Evolutionary conservation across 2,113 vertebrate species (phyloP), one percentile per base, ranked within the genome.

Genomic region (Pterophyllum scalare): DNA sequence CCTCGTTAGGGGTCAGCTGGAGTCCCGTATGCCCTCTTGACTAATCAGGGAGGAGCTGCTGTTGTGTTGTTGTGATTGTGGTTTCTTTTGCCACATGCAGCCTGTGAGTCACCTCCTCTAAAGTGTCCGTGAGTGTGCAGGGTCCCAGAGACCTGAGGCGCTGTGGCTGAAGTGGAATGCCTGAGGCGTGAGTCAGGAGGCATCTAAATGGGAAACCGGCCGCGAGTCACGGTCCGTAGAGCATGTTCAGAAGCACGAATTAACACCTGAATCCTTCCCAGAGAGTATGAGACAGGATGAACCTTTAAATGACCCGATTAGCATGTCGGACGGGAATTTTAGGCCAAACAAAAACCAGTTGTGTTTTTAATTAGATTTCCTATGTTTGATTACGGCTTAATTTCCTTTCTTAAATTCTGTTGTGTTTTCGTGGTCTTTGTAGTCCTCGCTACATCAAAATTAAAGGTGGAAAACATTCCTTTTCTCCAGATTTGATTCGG

Each of bases 41-140:
- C 64, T 81, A 74, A 72, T 81, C 79, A 12, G 26, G 64, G 64
- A 81, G 65, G 79, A 60, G 20, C 56, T 59, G 65, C 67, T 54
- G 67, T 33, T 19, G 75, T 62, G 65, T 67, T 59, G 79, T 46
- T 40, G 56, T 59, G 56, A 59, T 76, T 26, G 56, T 0, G 13
- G 79, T 22, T 80, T 72, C 64, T 24, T 49, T 49, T 52, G 57
- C 59, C 28, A 65, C 77, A 65, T 56, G 33, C 31, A 56, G 22
- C 24, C 35, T 31, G 13, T 59, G 79, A 72, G 56, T 80, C 79
- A 80, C 20, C 52, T 57, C n/a, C 52, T 15, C 14, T 28, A 13
- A 59, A 59, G 75, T 22, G 20, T 59, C 35, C 15, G 13, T 26
- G 56, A 76, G 56, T 43, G 56, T 28, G 40, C 57, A 43, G 74